Evolutionary conservation across 1,140 invertebrate genomes (phyloP).

Genomic region (Trichonephila clavipes): DNA sequence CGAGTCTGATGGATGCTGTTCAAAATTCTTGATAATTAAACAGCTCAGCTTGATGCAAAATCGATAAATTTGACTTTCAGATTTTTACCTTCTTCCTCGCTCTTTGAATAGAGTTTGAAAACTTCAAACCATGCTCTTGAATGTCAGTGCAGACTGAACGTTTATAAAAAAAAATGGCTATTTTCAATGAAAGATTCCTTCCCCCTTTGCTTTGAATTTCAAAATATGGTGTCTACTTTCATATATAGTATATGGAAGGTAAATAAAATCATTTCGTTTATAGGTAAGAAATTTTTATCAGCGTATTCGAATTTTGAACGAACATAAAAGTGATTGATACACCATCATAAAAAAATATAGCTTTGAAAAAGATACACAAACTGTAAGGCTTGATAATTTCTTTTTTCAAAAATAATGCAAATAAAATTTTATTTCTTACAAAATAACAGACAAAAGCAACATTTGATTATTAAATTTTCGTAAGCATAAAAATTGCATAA

Average conservation of each 20-base stretch:
- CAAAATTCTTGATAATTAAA: slow-evolving; percentile 74
- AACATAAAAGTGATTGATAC: no score
- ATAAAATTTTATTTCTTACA: no score
- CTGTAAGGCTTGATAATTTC: no score
- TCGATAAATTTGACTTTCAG: slow-evolving; percentile 74
- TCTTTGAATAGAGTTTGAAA: neutral
- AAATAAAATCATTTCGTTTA: neutral
- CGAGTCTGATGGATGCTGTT: slow-evolving; percentile 49
- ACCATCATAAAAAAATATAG: no score
- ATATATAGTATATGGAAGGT: neutral
- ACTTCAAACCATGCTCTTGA: neutral
- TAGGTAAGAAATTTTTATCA: no score
- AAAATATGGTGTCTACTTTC: neutral
- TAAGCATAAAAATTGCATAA: no score
- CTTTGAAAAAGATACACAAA: no score
- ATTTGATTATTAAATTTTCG: no score
- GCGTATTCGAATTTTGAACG: no score
- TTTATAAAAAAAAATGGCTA: neutral
- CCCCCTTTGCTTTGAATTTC: neutral
- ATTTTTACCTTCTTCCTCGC: slow-evolving; percentile 41
- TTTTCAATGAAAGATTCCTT: neutral
- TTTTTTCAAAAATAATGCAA: no score
- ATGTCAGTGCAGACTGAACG: neutral
- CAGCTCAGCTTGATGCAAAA: slow-evolving; percentile 67
- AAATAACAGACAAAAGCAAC: no score